phyloP scores from a whole-genome alignment of 2,797 vertebrate genomes.

The Takifugu rubripes region DNA sequence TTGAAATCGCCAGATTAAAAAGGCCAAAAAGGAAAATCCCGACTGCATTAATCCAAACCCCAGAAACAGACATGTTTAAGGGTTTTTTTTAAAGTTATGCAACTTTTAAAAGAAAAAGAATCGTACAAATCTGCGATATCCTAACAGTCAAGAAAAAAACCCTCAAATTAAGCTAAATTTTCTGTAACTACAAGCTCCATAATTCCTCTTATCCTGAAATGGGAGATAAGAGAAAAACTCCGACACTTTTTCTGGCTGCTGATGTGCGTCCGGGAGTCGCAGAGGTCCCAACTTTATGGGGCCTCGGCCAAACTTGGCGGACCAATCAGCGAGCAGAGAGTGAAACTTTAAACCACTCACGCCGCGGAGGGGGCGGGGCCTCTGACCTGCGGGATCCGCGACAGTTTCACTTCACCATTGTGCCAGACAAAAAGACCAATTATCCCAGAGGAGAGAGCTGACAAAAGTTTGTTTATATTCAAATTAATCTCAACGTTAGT shows the following conservation, averaged over 20 bases:
- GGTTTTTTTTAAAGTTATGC: not conserved
- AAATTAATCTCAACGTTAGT: not conserved
- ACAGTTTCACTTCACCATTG: conserved; percentile 37
- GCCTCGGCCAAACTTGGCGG: conserved; percentile 49
- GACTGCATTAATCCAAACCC: conserved; percentile 54
- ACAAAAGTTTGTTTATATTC: not conserved
- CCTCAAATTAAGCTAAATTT: no score
- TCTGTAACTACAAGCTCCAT: conserved; percentile 45
- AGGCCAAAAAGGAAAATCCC: conserved; percentile 65
- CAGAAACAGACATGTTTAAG: conserved; percentile 45
- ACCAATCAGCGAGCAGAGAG: conserved; percentile 63
- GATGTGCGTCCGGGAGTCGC: conserved; percentile 16
- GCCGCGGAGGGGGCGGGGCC: conserved; percentile 35
- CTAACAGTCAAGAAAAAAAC: not conserved
- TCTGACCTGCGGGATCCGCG: conserved; percentile 26
- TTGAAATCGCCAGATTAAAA: conserved; percentile 59
- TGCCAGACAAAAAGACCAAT: conserved; percentile 19
- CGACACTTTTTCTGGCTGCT: conserved; percentile 3
- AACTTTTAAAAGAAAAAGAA: not conserved
- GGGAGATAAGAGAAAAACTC: conserved; percentile 27
- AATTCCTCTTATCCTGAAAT: conserved; percentile 33
- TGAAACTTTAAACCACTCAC: conserved; percentile 78
- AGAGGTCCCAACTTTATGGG: conserved; percentile 53
- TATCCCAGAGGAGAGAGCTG: conserved; percentile 12
- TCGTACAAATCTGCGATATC: conserved; percentile 23